Base-by-base conservation (phyloP, 2,888 invertebrate genomes). In the Caenorhabditis japonica region DNA sequence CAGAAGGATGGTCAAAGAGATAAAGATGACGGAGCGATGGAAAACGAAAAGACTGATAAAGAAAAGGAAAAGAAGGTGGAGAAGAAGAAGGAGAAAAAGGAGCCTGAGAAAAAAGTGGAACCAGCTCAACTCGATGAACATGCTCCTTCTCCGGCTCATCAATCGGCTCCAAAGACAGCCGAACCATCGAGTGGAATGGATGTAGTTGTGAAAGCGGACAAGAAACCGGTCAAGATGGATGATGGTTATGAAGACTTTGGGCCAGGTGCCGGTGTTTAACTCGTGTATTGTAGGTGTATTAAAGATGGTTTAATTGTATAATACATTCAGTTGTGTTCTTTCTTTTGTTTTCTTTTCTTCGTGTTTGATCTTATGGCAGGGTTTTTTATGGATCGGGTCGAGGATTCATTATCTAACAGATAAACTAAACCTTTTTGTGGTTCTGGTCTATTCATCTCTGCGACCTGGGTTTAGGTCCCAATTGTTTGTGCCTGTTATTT, bases 241-340 rank as follows among this genome's bases (percentile, higher is more conserved):
- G 62, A 62, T 27, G 62, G 62, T 46, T 62, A 62, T 17, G 62
- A 62, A 19, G 62, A 62, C 30, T 62, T 62, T 15, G 62, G 62
- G 13, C 62, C 62, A 0, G 62, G 62, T n/a, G 62, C 55, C 23
- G 47, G 39, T 23, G n/a, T 25, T 41, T 25, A 30, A n/a, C n/a
- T n/a, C n/a, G n/a, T n/a, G n/a, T n/a, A n/a, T n/a, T n/a, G n/a
- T n/a, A n/a, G n/a, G n/a, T n/a, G n/a, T n/a, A n/a, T n/a, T n/a
- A n/a, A n/a, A n/a, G n/a, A n/a, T n/a, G n/a, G n/a, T n/a, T n/a
- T n/a, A n/a, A n/a, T n/a, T n/a, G n/a, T n/a, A n/a, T n/a, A n/a
- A n/a, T n/a, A n/a, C n/a, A n/a, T n/a, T n/a, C n/a, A n/a, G n/a
- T n/a, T n/a, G n/a, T n/a, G n/a, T n/a, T n/a, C n/a, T n/a, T n/a